A percentile compares a stretch with the other conserved stretches of the same genome.
Conservation (phyloP, 2,797 vertebrate genomes). For the Pantherophis vulpinus region DNA sequence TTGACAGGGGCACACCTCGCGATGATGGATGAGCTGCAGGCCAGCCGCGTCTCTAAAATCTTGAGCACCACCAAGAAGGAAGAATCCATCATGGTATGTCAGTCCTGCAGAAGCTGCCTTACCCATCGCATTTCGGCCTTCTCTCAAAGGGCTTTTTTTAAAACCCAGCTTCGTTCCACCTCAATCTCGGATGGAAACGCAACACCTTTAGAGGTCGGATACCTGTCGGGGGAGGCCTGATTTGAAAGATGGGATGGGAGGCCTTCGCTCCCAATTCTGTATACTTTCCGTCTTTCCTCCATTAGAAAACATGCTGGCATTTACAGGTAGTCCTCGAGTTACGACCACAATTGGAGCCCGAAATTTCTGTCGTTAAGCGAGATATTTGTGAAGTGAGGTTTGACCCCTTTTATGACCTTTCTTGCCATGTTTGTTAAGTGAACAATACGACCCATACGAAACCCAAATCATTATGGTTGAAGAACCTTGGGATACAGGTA, state of each 20-base stretch:
- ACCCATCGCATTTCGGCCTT: background rate
- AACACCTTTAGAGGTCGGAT: background rate
- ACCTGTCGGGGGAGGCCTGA: background rate
- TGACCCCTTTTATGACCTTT: no score
- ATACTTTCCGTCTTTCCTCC: background rate
- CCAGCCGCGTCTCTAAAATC: slow-evolving; percentile 45
- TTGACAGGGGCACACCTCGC: slow-evolving; percentile 71
- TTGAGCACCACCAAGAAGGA: slow-evolving; percentile 43
- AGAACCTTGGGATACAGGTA: no score
- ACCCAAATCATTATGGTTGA: no score
- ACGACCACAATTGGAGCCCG: no score
- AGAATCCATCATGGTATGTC: slow-evolving; percentile 44
- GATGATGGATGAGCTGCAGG: slow-evolving; percentile 58
- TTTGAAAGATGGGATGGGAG: background rate
- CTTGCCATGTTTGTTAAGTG: no score
- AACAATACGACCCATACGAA: no score
- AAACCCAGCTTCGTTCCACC: background rate
- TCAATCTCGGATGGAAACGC: background rate
- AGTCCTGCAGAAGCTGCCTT: background rate
- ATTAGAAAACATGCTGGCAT: background rate
- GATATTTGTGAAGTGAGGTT: no score
- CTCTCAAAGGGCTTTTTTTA: background rate
- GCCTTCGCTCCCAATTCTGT: background rate
- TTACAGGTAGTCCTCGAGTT: background rate
- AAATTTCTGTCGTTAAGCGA: no score